A percentile compares a stretch with the other conserved stretches of the same genome.
phyloP scores from a whole-genome alignment of 2,113 vertebrate genomes.

The Channa maculata region DNA sequence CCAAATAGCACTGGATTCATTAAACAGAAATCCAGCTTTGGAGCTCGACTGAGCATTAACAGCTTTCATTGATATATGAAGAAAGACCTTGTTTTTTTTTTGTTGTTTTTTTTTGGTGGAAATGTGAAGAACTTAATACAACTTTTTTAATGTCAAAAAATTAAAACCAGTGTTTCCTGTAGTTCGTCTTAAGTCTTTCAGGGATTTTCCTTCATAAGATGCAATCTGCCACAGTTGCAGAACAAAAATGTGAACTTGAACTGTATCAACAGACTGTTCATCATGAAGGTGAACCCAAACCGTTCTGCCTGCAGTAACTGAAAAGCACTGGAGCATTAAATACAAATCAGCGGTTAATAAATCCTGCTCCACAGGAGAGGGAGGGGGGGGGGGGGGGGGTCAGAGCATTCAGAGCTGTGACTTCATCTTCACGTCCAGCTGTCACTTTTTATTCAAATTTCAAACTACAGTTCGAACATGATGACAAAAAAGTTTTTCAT shows the following conservation, averaged over 20 bases:
- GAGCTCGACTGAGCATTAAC: constrained; percentile 75
- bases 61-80: constrained; percentile 34
- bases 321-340: constrained; percentile 85
- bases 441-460: background rate
- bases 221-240: constrained; percentile 54
- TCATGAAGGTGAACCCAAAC: constrained; percentile 52
- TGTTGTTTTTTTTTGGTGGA: constrained; percentile 41
- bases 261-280: constrained; percentile 11
- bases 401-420: constrained; percentile 69
- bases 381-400: constrained; percentile 70
- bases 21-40: constrained; percentile 43
- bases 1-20: constrained; percentile 61
- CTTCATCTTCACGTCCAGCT: constrained; percentile 36
- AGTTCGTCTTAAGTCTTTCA: background rate
- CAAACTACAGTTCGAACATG: background rate
- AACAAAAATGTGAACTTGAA: background rate
- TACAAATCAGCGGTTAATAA: constrained; percentile 73
- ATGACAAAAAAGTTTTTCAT: no score
- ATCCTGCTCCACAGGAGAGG: constrained; percentile 64
- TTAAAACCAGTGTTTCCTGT: background rate
- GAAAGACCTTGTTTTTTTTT: constrained; percentile 35
- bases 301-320: constrained; percentile 77
- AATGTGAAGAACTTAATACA: constrained; percentile 32
- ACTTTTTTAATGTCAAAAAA: constrained; percentile 15
- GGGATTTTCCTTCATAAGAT: constrained; percentile 47